Evolutionary conservation across 2,113 vertebrate species (phyloP).

Genomic region (Bagarius yarrelli): DNA sequence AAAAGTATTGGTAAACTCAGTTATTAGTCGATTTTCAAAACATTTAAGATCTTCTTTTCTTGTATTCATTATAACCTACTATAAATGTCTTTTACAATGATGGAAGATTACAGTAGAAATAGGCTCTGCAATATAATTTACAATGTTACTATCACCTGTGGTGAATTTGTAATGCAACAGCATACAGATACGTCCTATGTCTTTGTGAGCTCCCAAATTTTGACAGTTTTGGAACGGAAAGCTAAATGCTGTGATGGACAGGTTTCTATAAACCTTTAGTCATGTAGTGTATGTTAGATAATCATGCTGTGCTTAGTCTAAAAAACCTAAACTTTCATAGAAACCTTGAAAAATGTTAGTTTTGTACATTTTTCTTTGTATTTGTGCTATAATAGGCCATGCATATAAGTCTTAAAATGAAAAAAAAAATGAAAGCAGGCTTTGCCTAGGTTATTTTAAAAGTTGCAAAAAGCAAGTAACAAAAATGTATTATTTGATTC

Average conservation of each 20-base stretch:
- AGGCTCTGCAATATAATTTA: no score
- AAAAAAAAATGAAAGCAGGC: conserved; percentile 51
- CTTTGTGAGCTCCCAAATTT: background rate
- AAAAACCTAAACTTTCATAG: conserved; percentile 4
- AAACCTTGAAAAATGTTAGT: conserved; percentile 2
- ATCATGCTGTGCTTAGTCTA: conserved; percentile 12
- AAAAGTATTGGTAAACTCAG: no score
- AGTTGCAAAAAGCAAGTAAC: conserved; percentile 54
- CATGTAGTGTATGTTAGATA: conserved; percentile 9
- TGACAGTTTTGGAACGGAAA: background rate
- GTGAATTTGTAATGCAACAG: background rate
- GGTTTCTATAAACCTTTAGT: background rate
- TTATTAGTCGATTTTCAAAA: no score
- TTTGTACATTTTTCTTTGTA: conserved; percentile 28
- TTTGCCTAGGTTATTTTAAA: conserved; percentile 55
- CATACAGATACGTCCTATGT: background rate
- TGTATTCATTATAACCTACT: no score
- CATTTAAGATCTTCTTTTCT: no score
- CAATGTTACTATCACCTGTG: no score
- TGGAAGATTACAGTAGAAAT: no score
- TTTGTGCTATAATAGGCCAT: conserved; percentile 34
- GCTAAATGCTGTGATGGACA: background rate
- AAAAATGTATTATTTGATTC: conserved; percentile 48
- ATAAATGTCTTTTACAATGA: no score
- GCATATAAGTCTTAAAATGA: conserved; percentile 66